These are phyloP conservation scores for Hoplodrina blanda DNA, from an alignment of 2,888 invertebrate genomes.

Conservation along the genomic window DNA sequence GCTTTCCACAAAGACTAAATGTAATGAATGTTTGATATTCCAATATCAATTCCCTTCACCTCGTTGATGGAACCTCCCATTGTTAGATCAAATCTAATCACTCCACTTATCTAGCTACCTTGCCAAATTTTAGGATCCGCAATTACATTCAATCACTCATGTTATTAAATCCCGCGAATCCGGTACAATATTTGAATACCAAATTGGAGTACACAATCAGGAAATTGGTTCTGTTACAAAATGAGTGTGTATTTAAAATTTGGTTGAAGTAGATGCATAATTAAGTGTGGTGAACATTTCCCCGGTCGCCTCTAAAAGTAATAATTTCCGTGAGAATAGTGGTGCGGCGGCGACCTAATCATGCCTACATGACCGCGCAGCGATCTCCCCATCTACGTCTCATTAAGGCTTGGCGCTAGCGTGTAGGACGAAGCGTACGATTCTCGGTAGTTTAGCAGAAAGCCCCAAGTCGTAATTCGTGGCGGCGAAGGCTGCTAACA, in stretches of 20 bases:
- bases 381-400: constrained; percentile 70
- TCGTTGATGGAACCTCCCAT: constrained; percentile 13
- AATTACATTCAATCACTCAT: constrained; percentile 37
- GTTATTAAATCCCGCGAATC: constrained; percentile 46
- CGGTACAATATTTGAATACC: constrained; percentile 45
- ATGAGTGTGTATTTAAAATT: constrained; percentile 32
- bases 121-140: constrained; percentile 36
- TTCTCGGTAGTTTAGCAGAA: constrained; percentile 82
- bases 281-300: constrained; percentile 48
- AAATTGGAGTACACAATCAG: constrained; percentile 44
- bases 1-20: constrained; percentile 31
- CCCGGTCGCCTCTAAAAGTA: constrained; percentile 55
- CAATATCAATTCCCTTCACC: constrained; percentile 11
- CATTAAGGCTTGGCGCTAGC: constrained; percentile 73
- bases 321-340: constrained; percentile 63
- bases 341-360: constrained; percentile 66
- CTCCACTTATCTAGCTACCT: constrained; percentile 27
- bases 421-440: constrained; percentile 73
- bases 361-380: constrained; percentile 70
- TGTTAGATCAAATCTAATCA: constrained; percentile 47
- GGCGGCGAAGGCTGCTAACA: constrained; percentile 80
- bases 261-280: constrained; percentile 19
- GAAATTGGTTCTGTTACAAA: constrained; percentile 26
- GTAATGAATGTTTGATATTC: constrained; percentile 38
- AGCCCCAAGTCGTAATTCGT: constrained; percentile 82